A percentile compares a stretch with the other conserved stretches of the same genome.
Conservation (phyloP, 2,888 invertebrate species). For the Mythimna vitellina region DNA sequence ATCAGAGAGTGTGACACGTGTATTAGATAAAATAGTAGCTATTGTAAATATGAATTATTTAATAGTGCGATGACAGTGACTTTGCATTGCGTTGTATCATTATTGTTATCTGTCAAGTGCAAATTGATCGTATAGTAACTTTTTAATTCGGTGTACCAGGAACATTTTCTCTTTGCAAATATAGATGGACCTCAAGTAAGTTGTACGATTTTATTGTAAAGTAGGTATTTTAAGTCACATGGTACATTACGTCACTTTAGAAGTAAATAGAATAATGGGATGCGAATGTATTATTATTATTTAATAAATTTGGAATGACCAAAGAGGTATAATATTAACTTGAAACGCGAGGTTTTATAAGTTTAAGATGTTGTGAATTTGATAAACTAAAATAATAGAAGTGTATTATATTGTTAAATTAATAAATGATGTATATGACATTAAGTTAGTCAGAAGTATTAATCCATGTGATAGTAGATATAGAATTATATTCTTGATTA, state of each 20-base stretch:
- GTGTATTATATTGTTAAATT: conserved; percentile 76
- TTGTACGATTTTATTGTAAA: conserved; percentile 49
- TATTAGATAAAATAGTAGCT: conserved; percentile 47
- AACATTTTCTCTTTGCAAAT: conserved; percentile 54
- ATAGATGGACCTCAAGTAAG: conserved; percentile 53
- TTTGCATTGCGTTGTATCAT: conserved; percentile 24
- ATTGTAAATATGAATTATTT: conserved; percentile 53
- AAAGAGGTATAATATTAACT: conserved; percentile 81
- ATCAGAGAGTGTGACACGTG: conserved; percentile 42
- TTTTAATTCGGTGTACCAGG: conserved; percentile 28
- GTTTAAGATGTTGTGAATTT: conserved; percentile 84
- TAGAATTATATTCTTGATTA: conserved; percentile 68
- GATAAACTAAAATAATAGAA: conserved; percentile 73
- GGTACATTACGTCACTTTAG: conserved; percentile 52
- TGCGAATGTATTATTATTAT: conserved; percentile 54
- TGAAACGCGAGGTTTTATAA: conserved; percentile 68
- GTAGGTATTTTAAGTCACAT: conserved; percentile 55
- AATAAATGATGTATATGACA: conserved; percentile 74
- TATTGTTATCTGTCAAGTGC: conserved; percentile 45
- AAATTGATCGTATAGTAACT: conserved; percentile 20
- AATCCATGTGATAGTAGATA: conserved; percentile 89
- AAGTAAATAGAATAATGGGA: conserved; percentile 40
- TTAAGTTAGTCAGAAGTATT: conserved; percentile 84
- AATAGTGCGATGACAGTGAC: conserved; percentile 18
- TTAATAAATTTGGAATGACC: conserved; percentile 79